phyloP scores from a whole-genome alignment of 1,140 invertebrate species.

The Parasteatoda tepidariorum region DNA sequence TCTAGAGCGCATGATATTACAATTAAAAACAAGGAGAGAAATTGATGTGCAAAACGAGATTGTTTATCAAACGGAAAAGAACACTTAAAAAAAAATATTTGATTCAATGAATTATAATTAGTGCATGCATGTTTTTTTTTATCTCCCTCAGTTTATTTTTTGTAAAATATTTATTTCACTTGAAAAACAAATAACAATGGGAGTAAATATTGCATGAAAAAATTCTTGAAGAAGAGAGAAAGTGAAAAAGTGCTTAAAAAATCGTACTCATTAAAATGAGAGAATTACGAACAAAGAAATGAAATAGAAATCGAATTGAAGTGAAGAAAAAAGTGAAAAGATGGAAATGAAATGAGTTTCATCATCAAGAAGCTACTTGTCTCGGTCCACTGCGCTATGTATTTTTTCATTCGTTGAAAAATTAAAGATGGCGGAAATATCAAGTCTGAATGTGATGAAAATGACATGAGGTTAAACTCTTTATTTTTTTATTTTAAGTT shows the following conservation, averaged over 20 bases:
- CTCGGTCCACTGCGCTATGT: conserved; percentile 12
- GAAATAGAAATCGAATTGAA: background rate
- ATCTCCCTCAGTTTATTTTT: no score
- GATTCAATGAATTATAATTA: no score
- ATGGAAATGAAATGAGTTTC: conserved; percentile 23
- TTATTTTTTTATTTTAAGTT: background rate
- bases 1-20: no score
- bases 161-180: no score
- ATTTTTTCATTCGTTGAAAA: background rate
- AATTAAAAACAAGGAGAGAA: no score
- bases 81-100: no score
- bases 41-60: no score
- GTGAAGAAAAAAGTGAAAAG: conserved; percentile 4
- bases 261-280: background rate
- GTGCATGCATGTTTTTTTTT: no score
- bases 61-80: no score
- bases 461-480: background rate
- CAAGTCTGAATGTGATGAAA: conserved; percentile 3
- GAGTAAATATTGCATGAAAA: background rate
- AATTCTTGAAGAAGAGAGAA: background rate
- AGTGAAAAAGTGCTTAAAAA: background rate
- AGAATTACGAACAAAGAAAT: background rate
- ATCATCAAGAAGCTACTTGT: conserved; percentile 43
- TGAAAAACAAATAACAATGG: background rate
- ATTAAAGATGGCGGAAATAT: conserved; percentile 25